Conservation (phyloP, 2,113 vertebrate genomes). For the Eulacestoma nigropectus region DNA sequence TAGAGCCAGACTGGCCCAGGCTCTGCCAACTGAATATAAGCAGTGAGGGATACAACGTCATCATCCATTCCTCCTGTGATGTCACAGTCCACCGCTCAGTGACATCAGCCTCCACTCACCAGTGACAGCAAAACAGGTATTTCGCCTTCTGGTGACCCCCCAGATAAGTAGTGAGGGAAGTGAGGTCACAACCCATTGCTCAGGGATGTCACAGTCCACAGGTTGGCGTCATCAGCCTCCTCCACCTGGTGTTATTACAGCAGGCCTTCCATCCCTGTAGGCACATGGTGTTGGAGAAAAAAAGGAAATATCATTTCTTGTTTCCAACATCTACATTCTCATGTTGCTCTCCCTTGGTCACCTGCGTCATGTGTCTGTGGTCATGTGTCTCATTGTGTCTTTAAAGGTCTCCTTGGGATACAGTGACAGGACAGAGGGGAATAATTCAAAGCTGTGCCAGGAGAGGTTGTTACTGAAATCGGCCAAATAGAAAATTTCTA, state of each 20-base stretch:
- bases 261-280: neutral
- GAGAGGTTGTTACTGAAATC: neutral
- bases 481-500: neutral
- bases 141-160: neutral
- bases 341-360: neutral
- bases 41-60: neutral
- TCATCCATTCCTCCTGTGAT: neutral
- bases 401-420: neutral
- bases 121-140: neutral
- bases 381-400: neutral
- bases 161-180: neutral
- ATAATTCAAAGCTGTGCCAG: neutral
- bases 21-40: neutral
- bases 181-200: neutral
- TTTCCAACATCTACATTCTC: neutral
- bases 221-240: neutral
- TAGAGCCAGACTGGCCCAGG: neutral
- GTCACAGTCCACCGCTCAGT: neutral
- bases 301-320: neutral
- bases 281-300: neutral
- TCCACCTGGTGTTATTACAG: neutral
- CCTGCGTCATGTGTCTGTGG: neutral
- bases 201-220: neutral
- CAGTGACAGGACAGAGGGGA: neutral
- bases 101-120: neutral